Percentiles rank a stretch among this genome's conserved stretches.
Evolutionary conservation across 2,888 invertebrate species (phyloP).

Genomic region (Noctua fimbriata): DNA sequence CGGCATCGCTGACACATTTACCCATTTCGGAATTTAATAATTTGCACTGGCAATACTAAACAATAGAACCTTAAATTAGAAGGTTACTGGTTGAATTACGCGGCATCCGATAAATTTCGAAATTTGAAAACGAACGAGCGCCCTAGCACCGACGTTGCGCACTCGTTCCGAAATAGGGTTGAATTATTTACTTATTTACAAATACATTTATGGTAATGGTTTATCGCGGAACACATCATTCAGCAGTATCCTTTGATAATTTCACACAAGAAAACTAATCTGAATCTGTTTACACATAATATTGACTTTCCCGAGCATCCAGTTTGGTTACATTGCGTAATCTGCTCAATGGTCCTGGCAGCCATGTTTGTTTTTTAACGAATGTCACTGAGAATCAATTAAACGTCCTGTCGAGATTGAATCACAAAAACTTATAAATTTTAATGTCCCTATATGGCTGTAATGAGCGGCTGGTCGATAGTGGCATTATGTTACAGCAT

Average conservation of each 20-base stretch:
- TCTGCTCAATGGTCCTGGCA: constrained; percentile 87
- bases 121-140: constrained; percentile 68
- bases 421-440: constrained; percentile 75
- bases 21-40: constrained; percentile 84
- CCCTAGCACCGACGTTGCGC: constrained; percentile 49
- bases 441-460: constrained; percentile 74
- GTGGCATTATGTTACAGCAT: constrained; percentile 62
- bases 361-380: constrained; percentile 80
- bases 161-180: constrained; percentile 62
- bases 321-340: constrained; percentile 88
- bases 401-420: constrained; percentile 79
- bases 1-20: constrained; percentile 82
- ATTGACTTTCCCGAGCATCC: constrained; percentile 83
- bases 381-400: constrained; percentile 84
- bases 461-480: constrained; percentile 75
- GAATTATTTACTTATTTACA: constrained; percentile 61
- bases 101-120: constrained; percentile 76
- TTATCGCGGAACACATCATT: constrained; percentile 60
- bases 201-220: constrained; percentile 50
- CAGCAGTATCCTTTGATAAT: constrained; percentile 60
- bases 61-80: constrained; percentile 85
- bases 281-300: constrained; percentile 77
- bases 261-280: constrained; percentile 71
- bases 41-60: constrained; percentile 82
- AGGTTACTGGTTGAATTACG: constrained; percentile 78